Base-by-base conservation (phyloP, 2,888 invertebrate species). In the Tetranychus piercei region DNA sequence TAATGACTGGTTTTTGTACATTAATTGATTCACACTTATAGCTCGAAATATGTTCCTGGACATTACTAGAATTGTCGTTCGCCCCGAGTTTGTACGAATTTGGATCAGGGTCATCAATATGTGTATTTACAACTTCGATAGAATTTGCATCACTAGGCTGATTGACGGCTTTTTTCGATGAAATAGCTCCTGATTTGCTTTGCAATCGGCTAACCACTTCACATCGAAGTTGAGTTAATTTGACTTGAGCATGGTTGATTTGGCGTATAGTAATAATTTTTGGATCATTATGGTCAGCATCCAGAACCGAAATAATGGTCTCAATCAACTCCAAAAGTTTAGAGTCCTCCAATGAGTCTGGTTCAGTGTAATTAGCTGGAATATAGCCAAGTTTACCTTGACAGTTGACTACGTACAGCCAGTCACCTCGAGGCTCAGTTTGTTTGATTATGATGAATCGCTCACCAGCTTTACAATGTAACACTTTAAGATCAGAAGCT, bases 311-410 rank as follows among this genome's bases (percentile, higher is more conserved):
- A 11, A 75, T 74, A 66, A 76, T 70, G 9, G 74, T 73, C 34
- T 76, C 76, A 44, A 76, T 75, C 23, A 76, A 72, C 43, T 55
- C 23, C n/a, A 76, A 73, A 23, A 74, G 64, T 64, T 76, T 74
- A n/a, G 20, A 66, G 22, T 73, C 71, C 34, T 55, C 71, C 11
- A 75, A 18, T 22, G n/a, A 64, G 18, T 72, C 64, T 15, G 73
- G 11, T 73, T 73, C 73, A 11, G 80, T 79, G 74, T 80, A 81
- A 44, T 80, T 80, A 15, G 80, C 79, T 1, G 81, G 81, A n/a
- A 81, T 80, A 64, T 80, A 80, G 72, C 81, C 81, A 11, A 80
- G 77, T 71, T 78, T 78, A 71, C 81, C 81, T 44, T 78, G 76
- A 73, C 74, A 75, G 70, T 80, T 80, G 43, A 79, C 77, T 20